These are phyloP conservation scores for Araneus ventricosus DNA, from an alignment of 1,140 invertebrate species.

Conservation along the genomic window DNA sequence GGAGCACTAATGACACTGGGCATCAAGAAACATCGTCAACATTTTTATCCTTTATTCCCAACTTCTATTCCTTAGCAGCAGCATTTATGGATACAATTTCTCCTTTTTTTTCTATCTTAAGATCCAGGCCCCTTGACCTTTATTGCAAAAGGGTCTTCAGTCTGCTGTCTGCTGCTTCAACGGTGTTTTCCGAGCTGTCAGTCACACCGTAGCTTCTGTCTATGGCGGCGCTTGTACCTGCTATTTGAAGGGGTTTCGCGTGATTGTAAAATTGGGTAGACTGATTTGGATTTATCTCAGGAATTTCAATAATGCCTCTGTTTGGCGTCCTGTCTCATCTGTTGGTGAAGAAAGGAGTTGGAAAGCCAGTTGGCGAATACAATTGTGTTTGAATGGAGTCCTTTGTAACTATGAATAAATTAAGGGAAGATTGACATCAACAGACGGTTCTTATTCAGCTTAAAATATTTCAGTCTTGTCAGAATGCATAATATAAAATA, in stretches of 20 bases:
- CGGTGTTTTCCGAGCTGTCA: background rate
- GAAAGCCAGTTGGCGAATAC: background rate
- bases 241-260: background rate
- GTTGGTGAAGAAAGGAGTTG: background rate
- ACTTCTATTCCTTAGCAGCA: background rate
- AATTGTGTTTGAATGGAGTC: background rate
- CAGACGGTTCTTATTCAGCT: too few relatives aligned
- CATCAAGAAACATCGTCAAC: slow-evolving; percentile 58
- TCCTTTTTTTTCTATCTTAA: background rate
- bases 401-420: too few relatives aligned
- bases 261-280: background rate
- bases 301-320: background rate
- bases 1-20: slow-evolving; percentile 46
- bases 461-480: too few relatives aligned
- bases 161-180: background rate
- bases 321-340: background rate
- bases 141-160: background rate
- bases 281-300: background rate
- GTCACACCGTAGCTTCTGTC: background rate
- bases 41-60: slow-evolving; percentile 58
- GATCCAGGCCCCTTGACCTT: background rate
- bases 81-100: slow-evolving; percentile 40
- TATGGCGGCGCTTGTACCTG: too few relatives aligned
- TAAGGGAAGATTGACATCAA: too few relatives aligned
- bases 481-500: too few relatives aligned